Evolutionary conservation across 2,113 vertebrate genomes (phyloP).

Genomic region (Aphelocoma coerulescens): DNA sequence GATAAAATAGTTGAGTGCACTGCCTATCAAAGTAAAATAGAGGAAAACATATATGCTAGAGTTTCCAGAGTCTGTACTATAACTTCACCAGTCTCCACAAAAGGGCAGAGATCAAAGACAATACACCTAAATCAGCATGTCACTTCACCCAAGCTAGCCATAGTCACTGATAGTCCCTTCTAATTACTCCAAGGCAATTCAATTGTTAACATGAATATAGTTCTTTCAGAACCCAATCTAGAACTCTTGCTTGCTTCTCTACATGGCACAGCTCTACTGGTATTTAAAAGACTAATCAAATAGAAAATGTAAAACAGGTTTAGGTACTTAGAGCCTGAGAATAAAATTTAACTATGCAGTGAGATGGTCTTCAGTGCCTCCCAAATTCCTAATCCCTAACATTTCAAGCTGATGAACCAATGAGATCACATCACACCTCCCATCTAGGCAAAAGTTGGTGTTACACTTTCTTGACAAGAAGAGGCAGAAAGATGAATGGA

Average conservation of each 20-base stretch:
- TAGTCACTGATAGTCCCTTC: not conserved
- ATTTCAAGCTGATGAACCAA: not conserved
- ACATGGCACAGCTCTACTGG: not conserved
- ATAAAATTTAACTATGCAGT: not conserved
- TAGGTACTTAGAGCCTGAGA: not conserved
- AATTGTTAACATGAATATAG: not conserved
- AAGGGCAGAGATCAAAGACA: not conserved
- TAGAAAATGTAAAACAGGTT: not conserved
- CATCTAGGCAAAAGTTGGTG: not conserved
- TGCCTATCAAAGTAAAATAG: not conserved
- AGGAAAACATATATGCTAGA: not conserved
- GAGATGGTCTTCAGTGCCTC: rapidly evolving
- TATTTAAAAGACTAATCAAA: not conserved
- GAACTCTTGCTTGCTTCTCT: not conserved
- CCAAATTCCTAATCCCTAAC: not conserved
- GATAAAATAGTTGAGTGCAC: not conserved
- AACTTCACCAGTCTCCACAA: not conserved
- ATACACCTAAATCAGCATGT: not conserved
- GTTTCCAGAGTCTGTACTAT: not conserved
- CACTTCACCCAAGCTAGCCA: not conserved
- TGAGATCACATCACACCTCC: not conserved
- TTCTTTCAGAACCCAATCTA: not conserved
- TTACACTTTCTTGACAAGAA: not conserved
- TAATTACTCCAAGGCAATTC: not conserved
- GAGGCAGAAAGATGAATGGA: not conserved